A percentile compares a stretch with the other conserved stretches of the same genome.
Evolutionary conservation across 2,797 vertebrate genomes (phyloP).

Genomic region (Rhinella marina): DNA sequence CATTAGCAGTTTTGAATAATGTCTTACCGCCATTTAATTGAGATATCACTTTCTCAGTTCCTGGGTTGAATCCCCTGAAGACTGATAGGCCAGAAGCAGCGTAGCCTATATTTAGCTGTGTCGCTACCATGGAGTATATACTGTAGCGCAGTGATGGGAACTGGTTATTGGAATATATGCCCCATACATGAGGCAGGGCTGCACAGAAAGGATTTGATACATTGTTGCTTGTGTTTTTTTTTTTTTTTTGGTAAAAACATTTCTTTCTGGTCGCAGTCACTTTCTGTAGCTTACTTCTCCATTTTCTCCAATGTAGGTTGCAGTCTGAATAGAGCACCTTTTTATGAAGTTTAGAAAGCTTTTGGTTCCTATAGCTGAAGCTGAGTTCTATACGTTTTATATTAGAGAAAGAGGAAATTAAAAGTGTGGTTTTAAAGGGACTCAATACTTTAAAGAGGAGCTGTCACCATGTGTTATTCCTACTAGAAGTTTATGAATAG

Average conservation of each 20-base stretch:
- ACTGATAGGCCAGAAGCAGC: slow-evolving; percentile 23
- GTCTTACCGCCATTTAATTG: slow-evolving; percentile 33
- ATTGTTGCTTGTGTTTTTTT: background rate
- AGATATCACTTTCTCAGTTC: slow-evolving; percentile 31
- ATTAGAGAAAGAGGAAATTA: background rate
- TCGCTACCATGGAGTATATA: background rate
- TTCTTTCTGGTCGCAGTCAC: background rate
- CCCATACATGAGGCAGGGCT: background rate
- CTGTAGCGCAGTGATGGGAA: too few relatives aligned
- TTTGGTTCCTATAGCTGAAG: background rate
- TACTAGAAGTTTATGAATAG: too few relatives aligned
- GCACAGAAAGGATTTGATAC: background rate
- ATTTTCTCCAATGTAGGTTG: background rate
- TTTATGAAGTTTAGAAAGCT: background rate
- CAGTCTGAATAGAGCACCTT: background rate
- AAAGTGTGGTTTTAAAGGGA: too few relatives aligned
- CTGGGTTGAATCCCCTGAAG: slow-evolving; percentile 48
- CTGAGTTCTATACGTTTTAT: background rate
- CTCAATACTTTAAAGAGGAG: too few relatives aligned
- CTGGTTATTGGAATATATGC: background rate
- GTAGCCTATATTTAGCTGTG: slow-evolving; percentile 48
- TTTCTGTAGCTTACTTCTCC: background rate
- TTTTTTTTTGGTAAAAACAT: background rate
- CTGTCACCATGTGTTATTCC: too few relatives aligned
- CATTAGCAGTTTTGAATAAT: background rate